Evolutionary conservation across 2,113 vertebrate species (phyloP).

Genomic region (Pleuronectes platessa): DNA sequence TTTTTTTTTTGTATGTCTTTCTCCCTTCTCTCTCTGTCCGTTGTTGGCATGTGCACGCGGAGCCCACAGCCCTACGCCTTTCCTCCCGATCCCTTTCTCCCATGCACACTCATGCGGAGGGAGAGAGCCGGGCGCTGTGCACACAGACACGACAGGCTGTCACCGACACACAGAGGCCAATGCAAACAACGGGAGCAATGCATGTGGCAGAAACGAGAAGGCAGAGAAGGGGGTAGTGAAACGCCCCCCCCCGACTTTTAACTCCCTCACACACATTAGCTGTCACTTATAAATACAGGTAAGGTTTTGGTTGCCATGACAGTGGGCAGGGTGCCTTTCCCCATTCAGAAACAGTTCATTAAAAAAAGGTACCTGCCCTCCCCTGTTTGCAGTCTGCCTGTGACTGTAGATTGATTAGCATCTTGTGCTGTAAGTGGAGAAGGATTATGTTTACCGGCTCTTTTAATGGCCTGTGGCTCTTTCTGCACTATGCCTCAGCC

Average conservation of each 20-base stretch:
- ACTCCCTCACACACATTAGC: conserved; percentile 48
- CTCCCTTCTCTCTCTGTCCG: conserved; percentile 49
- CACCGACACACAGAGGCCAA: conserved; percentile 76
- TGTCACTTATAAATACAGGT: conserved; percentile 65
- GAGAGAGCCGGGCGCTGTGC: conserved; percentile 34
- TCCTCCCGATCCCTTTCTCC: conserved; percentile 22
- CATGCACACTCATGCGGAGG: conserved; percentile 35
- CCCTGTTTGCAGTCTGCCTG: conserved; percentile 48
- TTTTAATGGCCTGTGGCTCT: conserved; percentile 35
- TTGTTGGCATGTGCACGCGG: conserved; percentile 65
- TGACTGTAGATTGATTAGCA: conserved; percentile 63
- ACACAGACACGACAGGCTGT: conserved; percentile 77
- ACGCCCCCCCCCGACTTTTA: conserved; percentile 15
- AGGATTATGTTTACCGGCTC: conserved; percentile 44
- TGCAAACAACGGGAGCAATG: conserved; percentile 74
- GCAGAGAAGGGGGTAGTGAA: conserved; percentile 42
- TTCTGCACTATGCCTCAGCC: conserved; percentile 31
- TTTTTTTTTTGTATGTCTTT: conserved; percentile 46
- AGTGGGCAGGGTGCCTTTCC: conserved; percentile 61
- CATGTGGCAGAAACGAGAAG: conserved; percentile 66
- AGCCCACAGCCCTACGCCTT: conserved; percentile 41
- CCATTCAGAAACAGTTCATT: conserved; percentile 70
- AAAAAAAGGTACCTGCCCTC: conserved; percentile 69
- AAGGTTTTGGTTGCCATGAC: conserved; percentile 80
- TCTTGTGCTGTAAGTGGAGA: conserved; percentile 51